Percentiles rank a stretch among this genome's conserved stretches.
Evolutionary conservation across 2,888 invertebrate genomes (phyloP).

Genomic region (Cyrtodaria siliqua): DNA sequence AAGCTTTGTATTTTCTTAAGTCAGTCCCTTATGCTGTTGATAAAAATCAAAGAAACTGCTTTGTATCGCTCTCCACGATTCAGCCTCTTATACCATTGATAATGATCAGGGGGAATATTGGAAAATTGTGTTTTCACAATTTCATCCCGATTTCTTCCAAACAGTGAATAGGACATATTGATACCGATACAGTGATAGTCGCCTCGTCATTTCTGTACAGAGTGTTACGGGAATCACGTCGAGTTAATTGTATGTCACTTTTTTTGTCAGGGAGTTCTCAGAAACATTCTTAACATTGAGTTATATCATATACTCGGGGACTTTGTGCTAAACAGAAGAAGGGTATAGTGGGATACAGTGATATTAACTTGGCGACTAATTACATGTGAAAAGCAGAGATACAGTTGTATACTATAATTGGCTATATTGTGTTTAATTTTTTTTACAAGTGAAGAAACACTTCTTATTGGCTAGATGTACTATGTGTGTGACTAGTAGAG

Average conservation of each 20-base stretch:
- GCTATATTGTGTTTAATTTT: too few species aligned
- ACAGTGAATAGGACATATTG: slow-evolving; percentile 44
- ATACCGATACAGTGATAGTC: slow-evolving; percentile 32
- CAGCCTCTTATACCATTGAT: slow-evolving; percentile 37
- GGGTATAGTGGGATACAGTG: too few species aligned
- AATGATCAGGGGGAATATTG: slow-evolving; percentile 58
- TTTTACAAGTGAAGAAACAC: too few species aligned
- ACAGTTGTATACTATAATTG: too few species aligned
- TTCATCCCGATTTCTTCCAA: slow-evolving; percentile 59
- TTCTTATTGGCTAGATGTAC: too few species aligned
- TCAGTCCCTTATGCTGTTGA: slow-evolving; percentile 54
- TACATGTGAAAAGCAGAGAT: too few species aligned
- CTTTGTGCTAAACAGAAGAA: too few species aligned
- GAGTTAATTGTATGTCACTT: slow-evolving; percentile 22
- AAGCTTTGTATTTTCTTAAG: slow-evolving; percentile 55
- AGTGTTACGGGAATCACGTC: slow-evolving; percentile 12
- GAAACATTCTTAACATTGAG: too few species aligned
- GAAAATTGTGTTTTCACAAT: slow-evolving; percentile 63
- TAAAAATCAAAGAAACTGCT: slow-evolving; percentile 53
- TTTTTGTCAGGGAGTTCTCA: background rate
- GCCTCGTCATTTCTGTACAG: slow-evolving; percentile 9
- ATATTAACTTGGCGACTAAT: too few species aligned
- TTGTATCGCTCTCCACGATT: slow-evolving; percentile 18
- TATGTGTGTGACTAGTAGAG: too few species aligned
- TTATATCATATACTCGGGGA: too few species aligned